phyloP scores from a whole-genome alignment of 2,113 vertebrate genomes.

The Bufo bufo region DNA sequence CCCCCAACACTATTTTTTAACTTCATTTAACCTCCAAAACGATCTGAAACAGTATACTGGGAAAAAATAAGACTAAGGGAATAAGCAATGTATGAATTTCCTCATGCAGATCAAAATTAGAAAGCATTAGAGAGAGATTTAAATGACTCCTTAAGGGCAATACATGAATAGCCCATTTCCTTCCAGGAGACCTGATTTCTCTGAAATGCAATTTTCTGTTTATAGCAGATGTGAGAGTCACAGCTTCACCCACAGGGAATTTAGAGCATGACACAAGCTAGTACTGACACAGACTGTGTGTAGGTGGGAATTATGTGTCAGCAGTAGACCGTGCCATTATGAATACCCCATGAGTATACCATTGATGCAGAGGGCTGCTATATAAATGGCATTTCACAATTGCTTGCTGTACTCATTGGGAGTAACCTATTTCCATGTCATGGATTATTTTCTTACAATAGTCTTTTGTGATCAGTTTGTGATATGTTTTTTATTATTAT shows the following conservation, averaged over 20 bases:
- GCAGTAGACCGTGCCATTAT: not conserved
- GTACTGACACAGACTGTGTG: not conserved
- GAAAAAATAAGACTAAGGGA: not conserved
- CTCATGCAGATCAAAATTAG: slow-evolving; percentile 7
- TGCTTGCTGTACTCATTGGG: not conserved
- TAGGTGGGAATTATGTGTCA: not conserved
- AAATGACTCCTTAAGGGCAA: slow-evolving; percentile 12
- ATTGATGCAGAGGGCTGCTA: not conserved
- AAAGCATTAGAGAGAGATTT: not conserved
- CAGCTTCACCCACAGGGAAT: not conserved
- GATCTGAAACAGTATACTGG: not conserved
- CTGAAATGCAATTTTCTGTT: slow-evolving; percentile 20
- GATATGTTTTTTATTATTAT: not conserved
- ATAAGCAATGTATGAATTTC: not conserved
- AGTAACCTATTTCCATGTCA: not conserved
- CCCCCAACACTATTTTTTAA: not conserved
- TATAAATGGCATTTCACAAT: not conserved
- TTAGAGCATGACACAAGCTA: not conserved
- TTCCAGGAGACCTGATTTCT: slow-evolving; percentile 11
- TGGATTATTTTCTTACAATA: not conserved
- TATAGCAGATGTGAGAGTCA: not conserved
- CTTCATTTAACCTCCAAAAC: not conserved
- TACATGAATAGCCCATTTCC: not conserved
- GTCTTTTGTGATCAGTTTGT: not conserved
- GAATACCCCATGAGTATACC: not conserved